A percentile compares a stretch with the other conserved stretches of the same genome.
These are phyloP conservation scores for Pachymerium ferrugineum DNA, from an alignment of 2,888 invertebrate genomes.

Conservation along the genomic window DNA sequence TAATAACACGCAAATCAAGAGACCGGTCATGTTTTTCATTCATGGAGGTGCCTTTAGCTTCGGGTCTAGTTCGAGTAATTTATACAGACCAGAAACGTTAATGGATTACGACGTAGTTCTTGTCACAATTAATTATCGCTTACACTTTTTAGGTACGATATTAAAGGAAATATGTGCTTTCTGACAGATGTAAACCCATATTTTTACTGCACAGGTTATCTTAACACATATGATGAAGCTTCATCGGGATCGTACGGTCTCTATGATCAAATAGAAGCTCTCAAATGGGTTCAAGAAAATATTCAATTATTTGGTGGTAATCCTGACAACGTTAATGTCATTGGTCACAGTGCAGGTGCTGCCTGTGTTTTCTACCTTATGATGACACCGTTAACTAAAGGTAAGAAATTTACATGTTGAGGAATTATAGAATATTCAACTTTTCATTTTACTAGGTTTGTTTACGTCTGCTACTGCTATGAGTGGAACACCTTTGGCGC, in stretches of 20 bases:
- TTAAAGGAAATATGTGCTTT: background rate
- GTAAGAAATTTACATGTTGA: too few species aligned
- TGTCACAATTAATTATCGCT: slow-evolving; percentile 32
- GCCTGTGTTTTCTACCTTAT: background rate
- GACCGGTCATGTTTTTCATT: slow-evolving; percentile 33
- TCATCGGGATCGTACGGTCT: slow-evolving; percentile 23
- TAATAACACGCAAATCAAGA: background rate
- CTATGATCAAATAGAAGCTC: slow-evolving; percentile 32
- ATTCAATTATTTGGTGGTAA: slow-evolving; percentile 34
- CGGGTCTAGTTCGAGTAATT: slow-evolving; percentile 20
- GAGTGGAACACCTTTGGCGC: background rate
- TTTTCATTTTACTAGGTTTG: background rate
- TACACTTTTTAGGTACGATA: slow-evolving; percentile 32
- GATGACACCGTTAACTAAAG: background rate
- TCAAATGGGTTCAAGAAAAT: slow-evolving; percentile 33
- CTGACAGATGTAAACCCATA: too few species aligned
- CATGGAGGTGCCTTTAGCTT: slow-evolving; percentile 34
- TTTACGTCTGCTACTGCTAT: background rate
- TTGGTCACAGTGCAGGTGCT: slow-evolving; percentile 33
- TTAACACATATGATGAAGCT: background rate
- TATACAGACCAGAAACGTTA: slow-evolving; percentile 27
- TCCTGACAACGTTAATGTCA: slow-evolving; percentile 31
- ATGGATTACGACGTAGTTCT: slow-evolving; percentile 29
- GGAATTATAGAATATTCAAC: too few species aligned
- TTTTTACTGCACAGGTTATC: background rate